Evolutionary conservation across 2,797 vertebrate species (phyloP), one percentile per base, ranked within the genome.

Genomic region (Danio jaintianensis): DNA sequence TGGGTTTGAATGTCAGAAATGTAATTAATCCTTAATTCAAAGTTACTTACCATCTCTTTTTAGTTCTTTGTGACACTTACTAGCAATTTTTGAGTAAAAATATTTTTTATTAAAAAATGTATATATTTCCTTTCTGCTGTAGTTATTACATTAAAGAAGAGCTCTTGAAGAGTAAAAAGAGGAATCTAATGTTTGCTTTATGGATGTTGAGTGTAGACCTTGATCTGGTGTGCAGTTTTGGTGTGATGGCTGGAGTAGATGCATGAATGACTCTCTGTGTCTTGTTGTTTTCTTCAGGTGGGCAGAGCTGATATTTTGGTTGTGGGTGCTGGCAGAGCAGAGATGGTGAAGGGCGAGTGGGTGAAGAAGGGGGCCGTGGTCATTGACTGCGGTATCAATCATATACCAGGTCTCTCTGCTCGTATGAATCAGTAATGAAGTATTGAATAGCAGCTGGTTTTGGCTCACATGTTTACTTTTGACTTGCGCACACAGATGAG

Each of bases 321-420:
- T 82, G 97, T 98, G 82, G 97, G 96, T 15, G 91, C 92, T 13
- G 97, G 97, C 18, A 90, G 90, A 90, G 93, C 97, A 0, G 96
- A 98, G 90, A 95, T 98, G 95, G 94, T 98, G 29, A 95, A 92
- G 90, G 97, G 97, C 29, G 95, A 96, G 63, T 99, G 97, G 97
- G 91, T 99, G 88, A 98, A 98, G 88, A 93, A 95, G 4, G 97
- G 97, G 9, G 95, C 96, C 0, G 88, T 98, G 0, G 97, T 99
- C 84, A 97, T 99, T 29, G 97, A 99, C 91, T 98, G 97, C 80
- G 97, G 97, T 55, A 98, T 98, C 89, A 99, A 98, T 92, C 88
- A 97, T 20, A 62, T 99, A 63, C 88, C 94, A 87, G 97, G 97
- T 98, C 88, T 90, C 87, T 71, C 11, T 66, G 48, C 62, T 66